Evolutionary conservation across 2,797 vertebrate species (phyloP).

Genomic region (Phoeniculus purpureus): DNA sequence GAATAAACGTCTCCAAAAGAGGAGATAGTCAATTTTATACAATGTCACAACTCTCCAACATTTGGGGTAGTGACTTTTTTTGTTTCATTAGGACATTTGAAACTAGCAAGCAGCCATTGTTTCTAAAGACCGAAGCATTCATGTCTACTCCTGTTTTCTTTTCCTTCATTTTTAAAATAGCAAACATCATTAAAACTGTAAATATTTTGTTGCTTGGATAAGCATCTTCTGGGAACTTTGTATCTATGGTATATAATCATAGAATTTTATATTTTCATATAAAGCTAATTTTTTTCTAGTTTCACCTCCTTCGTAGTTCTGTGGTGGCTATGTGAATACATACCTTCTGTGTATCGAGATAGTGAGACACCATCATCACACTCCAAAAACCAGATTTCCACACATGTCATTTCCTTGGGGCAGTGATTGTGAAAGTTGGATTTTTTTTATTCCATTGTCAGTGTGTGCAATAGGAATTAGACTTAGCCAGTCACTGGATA

Average conservation of each 20-base stretch:
- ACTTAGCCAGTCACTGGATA: conserved; percentile 83
- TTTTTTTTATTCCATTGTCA: conserved; percentile 82
- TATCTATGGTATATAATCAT: conserved; percentile 92
- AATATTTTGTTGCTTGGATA: conserved; percentile 90
- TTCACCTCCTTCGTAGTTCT: conserved; percentile 81
- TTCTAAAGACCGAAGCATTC: conserved; percentile 78
- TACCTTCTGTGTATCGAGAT: conserved; percentile 81
- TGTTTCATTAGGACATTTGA: conserved; percentile 79
- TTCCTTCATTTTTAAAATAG: conserved; percentile 78
- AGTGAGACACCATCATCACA: conserved; percentile 81
- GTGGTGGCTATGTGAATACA: conserved; percentile 83
- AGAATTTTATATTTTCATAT: conserved; percentile 97
- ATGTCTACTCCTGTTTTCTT: conserved; percentile 62
- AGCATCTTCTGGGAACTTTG: conserved; percentile 87
- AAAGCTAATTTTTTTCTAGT: conserved; percentile 90
- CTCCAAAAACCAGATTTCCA: conserved; percentile 79
- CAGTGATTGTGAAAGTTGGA: conserved; percentile 89
- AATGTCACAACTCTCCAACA: conserved; percentile 89
- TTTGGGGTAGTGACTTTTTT: conserved; percentile 88
- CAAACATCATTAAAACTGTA: conserved; percentile 84
- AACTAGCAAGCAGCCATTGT: conserved; percentile 80
- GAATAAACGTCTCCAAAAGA: conserved; percentile 83
- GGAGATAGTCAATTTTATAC: conserved; percentile 85
- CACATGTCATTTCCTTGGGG: conserved; percentile 80
- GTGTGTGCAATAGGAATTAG: conserved; percentile 85